Evolutionary conservation across 2,888 invertebrate genomes (phyloP).

Genomic region (Drosophila incognita): DNA sequence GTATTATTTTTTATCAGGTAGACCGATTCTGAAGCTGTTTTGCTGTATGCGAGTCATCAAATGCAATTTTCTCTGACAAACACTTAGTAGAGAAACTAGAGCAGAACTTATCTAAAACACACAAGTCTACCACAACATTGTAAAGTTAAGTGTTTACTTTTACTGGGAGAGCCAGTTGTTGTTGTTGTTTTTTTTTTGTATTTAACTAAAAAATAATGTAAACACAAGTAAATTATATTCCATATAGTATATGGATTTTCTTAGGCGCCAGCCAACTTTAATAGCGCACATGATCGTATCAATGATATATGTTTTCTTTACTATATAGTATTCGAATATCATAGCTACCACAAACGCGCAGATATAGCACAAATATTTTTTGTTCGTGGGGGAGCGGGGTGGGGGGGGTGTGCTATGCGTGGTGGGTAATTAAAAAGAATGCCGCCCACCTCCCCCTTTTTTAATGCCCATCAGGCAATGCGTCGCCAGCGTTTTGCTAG

Average conservation of each 20-base stretch:
- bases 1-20: neutral
- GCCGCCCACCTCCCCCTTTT: slow-evolving; percentile 47
- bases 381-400: slow-evolving; percentile 25
- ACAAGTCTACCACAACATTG: slow-evolving; percentile 20
- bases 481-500: slow-evolving; percentile 37
- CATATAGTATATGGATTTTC: slow-evolving; percentile 14
- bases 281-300: slow-evolving; percentile 22
- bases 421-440: slow-evolving; percentile 62
- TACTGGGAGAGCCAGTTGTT: neutral
- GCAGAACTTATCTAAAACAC: slow-evolving; percentile 33
- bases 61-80: neutral
- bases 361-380: slow-evolving; percentile 52
- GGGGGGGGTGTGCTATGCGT: slow-evolving; percentile 20
- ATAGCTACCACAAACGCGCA: slow-evolving; percentile 48
- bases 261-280: slow-evolving; percentile 22
- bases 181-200: neutral
- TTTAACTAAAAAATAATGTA: slow-evolving; percentile 1
- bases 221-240: slow-evolving; percentile 4
- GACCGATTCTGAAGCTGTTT: neutral
- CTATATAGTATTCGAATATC: slow-evolving; percentile 53
- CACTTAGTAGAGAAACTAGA: slow-evolving; percentile 9
- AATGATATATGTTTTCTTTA: slow-evolving; percentile 46
- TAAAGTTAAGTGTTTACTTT: slow-evolving; percentile 9
- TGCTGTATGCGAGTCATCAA: neutral
- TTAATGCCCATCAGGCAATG: slow-evolving; percentile 35